Evolutionary conservation across 2,797 vertebrate species (phyloP).

Genomic region (Hipposideros larvatus): DNA sequence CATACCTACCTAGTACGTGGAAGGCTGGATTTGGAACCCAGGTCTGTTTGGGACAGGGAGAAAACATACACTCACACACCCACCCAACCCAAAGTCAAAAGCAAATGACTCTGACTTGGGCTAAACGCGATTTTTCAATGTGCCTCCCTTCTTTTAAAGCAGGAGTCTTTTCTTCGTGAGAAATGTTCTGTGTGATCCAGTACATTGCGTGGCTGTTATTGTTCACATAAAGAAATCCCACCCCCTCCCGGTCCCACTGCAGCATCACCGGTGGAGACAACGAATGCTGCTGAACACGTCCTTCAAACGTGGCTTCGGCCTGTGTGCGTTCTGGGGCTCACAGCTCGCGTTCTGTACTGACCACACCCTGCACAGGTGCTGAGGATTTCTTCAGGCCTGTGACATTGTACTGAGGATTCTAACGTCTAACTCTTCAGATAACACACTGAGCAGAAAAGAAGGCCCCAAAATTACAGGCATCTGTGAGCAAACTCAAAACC

Average conservation of each 20-base stretch:
- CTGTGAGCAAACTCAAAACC: background rate
- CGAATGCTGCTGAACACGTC: fast-evolving
- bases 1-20: background rate
- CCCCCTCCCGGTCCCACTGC: background rate
- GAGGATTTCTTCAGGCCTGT: background rate
- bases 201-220: background rate
- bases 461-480: background rate
- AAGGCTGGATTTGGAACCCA: background rate
- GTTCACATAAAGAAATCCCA: background rate
- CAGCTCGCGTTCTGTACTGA: background rate
- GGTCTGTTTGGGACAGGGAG: background rate
- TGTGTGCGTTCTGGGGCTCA: background rate
- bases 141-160: background rate
- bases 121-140: background rate
- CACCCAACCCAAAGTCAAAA: background rate
- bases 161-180: background rate
- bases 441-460: background rate
- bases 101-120: background rate
- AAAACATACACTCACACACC: background rate
- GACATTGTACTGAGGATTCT: background rate
- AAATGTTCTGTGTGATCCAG: background rate
- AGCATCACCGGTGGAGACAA: background rate
- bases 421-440: background rate
- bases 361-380: background rate
- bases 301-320: background rate